Conservation (phyloP, 2,888 invertebrate species). For the Euspilapteryx auroguttella region DNA sequence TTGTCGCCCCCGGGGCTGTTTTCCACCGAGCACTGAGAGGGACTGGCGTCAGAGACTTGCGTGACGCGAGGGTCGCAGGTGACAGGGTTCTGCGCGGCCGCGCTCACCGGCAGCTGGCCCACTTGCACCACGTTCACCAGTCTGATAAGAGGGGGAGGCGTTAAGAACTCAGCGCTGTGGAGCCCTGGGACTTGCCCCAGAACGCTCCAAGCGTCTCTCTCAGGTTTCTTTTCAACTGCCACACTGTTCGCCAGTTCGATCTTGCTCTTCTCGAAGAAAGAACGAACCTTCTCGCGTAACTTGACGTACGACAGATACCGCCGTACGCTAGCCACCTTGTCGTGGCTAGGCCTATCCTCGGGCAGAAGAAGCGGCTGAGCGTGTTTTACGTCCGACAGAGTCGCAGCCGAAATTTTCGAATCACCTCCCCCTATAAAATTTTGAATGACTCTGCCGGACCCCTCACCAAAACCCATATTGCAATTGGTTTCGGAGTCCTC, state of each 20-base stretch:
- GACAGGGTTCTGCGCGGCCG: conserved; percentile 46
- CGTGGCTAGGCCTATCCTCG: conserved; percentile 12
- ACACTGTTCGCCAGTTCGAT: conserved; percentile 21
- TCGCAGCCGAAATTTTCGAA: conserved; percentile 56
- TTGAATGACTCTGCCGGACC: conserved; percentile 60
- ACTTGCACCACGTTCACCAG: conserved; percentile 65
- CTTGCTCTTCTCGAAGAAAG: conserved; percentile 30
- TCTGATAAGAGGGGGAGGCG: conserved; percentile 36
- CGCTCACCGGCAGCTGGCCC: conserved; percentile 44
- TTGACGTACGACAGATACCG: conserved; percentile 21
- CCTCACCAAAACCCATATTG: conserved; percentile 61
- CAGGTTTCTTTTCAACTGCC: conserved; percentile 12
- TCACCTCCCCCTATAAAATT: conserved; percentile 35
- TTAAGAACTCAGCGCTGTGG: conserved; percentile 61
- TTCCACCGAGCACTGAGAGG: conserved; percentile 40
- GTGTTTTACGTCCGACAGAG: conserved; percentile 63
- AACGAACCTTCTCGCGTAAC: conserved; percentile 28
- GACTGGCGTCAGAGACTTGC: conserved; percentile 43
- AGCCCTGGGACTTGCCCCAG: conserved; percentile 59
- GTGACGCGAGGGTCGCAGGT: conserved; percentile 50
- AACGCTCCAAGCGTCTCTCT: background rate
- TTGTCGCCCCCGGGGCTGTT: conserved; percentile 33
- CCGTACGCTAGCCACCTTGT: conserved; percentile 15
- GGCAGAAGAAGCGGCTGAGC: conserved; percentile 46
- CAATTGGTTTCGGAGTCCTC: conserved; percentile 34